Evolutionary conservation across 2,797 vertebrate genomes (phyloP), one percentile per base, ranked within the genome.

Genomic region (Astyanax mexicanus): DNA sequence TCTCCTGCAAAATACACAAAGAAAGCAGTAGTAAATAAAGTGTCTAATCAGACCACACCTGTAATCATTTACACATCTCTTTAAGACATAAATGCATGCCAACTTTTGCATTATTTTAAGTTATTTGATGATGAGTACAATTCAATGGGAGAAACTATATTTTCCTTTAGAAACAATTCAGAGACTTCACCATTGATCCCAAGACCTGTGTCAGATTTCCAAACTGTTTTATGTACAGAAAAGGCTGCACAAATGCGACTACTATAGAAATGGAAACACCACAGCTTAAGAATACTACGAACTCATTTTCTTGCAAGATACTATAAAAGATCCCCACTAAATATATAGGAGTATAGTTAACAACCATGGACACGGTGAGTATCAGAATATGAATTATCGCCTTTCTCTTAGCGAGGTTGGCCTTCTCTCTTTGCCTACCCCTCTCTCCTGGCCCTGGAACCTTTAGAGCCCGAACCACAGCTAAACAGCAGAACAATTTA

Each of bases 391-490:
- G 2, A 25, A 58, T 80, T 69, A 88, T 88, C 65, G 55, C 82
- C 79, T 84, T 86, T 3, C 75, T 88, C 80, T 84, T 74, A 73
- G 78, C 85, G 75, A 84, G 82, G 85, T 88, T 75, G 23, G 57
- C 87, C 79, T 51, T 57, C 19, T 32, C 38, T 70, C 9, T 81
- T 4, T 83, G 68, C n/a, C 58, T 68, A 29, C 40, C 65, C 15
- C 76, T 51, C 13, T 74, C 44, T 4, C 80, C 83, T 32, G 84
- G 84, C 17, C 71, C 69, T 13, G 82, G 72, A 45, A 65, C 11
- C n/a, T 77, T 82, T 27, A 85, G 69, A 75, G 57, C 75, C 40
- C 45, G 25, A 35, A 81, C 35, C 38, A 83, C 51, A 3, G 73
- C 44, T 6, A 77, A 0, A 64, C 45, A n/a, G n/a, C n/a, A n/a